Conservation (phyloP, 2,797 vertebrate species). For the Coregonus suidteri region DNA sequence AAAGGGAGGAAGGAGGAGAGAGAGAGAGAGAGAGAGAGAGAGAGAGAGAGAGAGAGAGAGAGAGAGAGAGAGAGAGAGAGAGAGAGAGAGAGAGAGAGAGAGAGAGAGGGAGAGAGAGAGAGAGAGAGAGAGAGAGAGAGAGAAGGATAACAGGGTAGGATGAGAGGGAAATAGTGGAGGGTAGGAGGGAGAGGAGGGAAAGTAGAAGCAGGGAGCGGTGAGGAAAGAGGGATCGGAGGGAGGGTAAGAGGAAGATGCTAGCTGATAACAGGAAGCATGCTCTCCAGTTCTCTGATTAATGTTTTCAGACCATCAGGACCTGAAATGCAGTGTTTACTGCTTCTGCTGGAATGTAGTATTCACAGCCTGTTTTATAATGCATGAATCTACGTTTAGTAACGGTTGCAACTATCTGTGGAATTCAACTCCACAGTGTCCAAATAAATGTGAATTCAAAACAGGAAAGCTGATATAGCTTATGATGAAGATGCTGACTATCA, state of each 20-base stretch:
- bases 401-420: neutral
- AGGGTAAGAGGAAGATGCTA: neutral
- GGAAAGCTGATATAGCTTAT: neutral
- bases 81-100: no score
- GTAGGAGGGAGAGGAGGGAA: no score
- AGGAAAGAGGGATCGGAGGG: no score
- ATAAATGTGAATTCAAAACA: neutral
- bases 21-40: neutral
- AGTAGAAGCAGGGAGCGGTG: no score
- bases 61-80: no score
- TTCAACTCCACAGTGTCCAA: neutral
- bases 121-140: no score
- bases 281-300: neutral
- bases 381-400: neutral
- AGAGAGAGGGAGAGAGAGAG: no score
- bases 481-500: neutral
- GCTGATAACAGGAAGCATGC: neutral
- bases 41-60: no score
- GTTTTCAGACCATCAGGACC: constrained; percentile 44
- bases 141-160: no score
- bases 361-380: neutral
- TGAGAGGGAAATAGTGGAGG: no score
- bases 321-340: constrained; percentile 27
- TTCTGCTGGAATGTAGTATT: constrained; percentile 42
- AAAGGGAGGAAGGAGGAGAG: neutral